Evolutionary conservation across 2,888 invertebrate genomes (phyloP), one percentile per base, ranked within the genome.

Genomic region (Mechanitis messenoides): DNA sequence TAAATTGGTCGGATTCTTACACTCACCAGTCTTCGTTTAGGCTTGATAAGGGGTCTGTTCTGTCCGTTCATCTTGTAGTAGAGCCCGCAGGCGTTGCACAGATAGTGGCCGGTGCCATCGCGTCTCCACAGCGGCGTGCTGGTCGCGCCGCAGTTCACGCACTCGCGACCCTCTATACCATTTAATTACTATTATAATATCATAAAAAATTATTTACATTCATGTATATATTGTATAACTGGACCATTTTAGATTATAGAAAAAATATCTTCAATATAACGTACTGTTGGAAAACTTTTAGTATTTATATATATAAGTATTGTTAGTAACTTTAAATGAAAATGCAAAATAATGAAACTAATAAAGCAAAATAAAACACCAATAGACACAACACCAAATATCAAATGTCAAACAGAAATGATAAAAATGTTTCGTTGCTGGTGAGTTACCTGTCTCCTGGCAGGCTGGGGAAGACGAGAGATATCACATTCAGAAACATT

Each of bases 11-110:
- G 89, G 89, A 90, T 89, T 90, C 90, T 87, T 91, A 91, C 89
- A 96, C 98, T 97, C 93, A 99, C 99, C 96, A 98, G 95, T 94
- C 99, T 95, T 94, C 99, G 95, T 92, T 99, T 98, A 82, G 99
- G 98, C 93, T 99, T 99, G 92, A 98, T 98, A 81, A 99, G 94
- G 64, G 99, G 99, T 87, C 99, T 92, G 90, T 98, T 98, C 88
- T 98, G 97, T 78, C 99, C 99, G 91, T 99, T 99, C 98, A 99
- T 99, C 93, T 99, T 99, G 93, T 98, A 98, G 92, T 99, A 99
- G 75, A 99, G 94, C 75, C 99, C 99, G 90, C 99, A 99, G 73
- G 99, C 99, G 91, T 99, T 99, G 93, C 98, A 99, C 78, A 95
- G 93, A 92, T 98, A 99, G 87, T 97, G 97, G 55, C 98, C 99